phyloP scores from a whole-genome alignment of 2,797 vertebrate species.

The Falco berigora region DNA sequence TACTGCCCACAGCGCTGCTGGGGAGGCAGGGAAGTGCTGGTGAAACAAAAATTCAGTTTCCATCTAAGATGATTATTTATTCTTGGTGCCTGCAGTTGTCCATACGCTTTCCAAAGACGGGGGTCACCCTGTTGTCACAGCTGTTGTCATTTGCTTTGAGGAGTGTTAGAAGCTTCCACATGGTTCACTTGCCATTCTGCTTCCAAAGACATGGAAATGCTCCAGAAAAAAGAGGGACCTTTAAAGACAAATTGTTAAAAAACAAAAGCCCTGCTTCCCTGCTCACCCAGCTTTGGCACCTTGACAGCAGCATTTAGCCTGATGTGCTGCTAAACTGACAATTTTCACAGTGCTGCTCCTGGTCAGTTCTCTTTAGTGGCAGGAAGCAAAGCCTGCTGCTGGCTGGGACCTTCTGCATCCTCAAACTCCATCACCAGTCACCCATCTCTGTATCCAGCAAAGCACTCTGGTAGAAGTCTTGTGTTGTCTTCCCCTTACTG shows the following conservation, averaged over 20 bases:
- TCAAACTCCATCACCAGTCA: not conserved
- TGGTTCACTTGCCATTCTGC: not conserved
- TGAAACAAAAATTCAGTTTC: not conserved
- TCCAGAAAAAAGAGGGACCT: not conserved
- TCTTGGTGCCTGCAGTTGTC: not conserved
- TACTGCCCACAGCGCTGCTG: not conserved
- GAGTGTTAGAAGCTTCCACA: not conserved
- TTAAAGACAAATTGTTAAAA: not conserved
- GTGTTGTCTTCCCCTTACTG: not conserved
- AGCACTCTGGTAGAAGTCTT: not conserved
- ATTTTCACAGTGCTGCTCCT: not conserved
- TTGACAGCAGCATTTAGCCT: not conserved
- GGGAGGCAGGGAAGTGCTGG: not conserved
- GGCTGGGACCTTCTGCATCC: not conserved
- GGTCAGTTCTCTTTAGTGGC: not conserved
- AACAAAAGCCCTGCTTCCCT: not conserved
- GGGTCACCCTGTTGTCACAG: not conserved
- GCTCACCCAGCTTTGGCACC: not conserved
- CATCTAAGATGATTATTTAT: not conserved
- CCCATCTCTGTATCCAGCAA: not conserved
- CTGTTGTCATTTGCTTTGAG: not conserved
- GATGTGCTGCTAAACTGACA: not conserved
- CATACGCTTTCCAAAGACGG: not conserved
- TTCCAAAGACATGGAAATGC: not conserved
- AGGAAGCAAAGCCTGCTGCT: not conserved